Base-by-base conservation (phyloP, 2,888 invertebrate genomes). In the Dryobota labecula region DNA sequence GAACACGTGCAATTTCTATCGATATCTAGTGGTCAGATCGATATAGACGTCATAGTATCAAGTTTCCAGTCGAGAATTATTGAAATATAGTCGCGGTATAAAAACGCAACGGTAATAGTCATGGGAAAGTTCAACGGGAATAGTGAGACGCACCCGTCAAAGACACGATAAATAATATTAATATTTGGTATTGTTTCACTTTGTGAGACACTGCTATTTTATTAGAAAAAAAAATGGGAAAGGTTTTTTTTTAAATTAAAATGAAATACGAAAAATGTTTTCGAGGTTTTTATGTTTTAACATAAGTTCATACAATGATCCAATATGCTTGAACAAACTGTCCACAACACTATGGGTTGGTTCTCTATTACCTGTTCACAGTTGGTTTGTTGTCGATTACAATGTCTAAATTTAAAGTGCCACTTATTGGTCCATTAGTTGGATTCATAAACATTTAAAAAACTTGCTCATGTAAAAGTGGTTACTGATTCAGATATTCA, bases 261-360 rank as follows among this genome's bases (percentile, higher is more conserved):
- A 92, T 92, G 88, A 94, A 94, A 93, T 70, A 86, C 86, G 68
- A 49, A 67, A 57, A 84, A 77, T 90, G 90, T 90, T 94, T 94
- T 94, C 88, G 89, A 92, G 92, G 92, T 91, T 94, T 94, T 94
- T 94, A 92, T 95, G 91, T 94, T 95, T 91, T 93, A 94, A 94
- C 94, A 93, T 94, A 95, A 94, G 94, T 94, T 95, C 92, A 89
- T 94, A 95, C 95, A 95, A 94, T 95, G 93, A 93, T 95, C 92
- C 94, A 94, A 93, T 94, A 94, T 93, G 93, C 90, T 92, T 92
- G 90, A 93, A 93, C 92, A 92, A 89, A 90, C 92, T 94, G 94
- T 92, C 93, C 94, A 92, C 88, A 91, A 90, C 88, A 86, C 86
- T 91, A 90, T 87, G 87, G 87, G 86, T 87, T 86, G 83, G 86